Conservation (phyloP, 2,888 invertebrate species). For the Sarcophaga rosellei region DNA sequence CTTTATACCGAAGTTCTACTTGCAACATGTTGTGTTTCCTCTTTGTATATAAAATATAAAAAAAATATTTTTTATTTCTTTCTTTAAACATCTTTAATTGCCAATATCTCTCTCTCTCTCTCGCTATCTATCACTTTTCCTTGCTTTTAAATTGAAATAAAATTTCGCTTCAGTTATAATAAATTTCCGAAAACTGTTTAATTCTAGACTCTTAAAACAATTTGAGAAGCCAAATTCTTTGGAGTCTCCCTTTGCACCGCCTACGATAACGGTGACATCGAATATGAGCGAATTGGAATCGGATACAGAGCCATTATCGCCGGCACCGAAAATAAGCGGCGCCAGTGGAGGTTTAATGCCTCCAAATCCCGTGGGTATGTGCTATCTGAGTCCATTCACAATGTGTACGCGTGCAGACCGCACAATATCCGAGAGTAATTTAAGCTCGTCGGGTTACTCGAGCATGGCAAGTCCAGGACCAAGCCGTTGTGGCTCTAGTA, state of each 20-base stretch:
- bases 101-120: no score
- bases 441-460: slow-evolving; percentile 92
- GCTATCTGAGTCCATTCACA: slow-evolving; percentile 90
- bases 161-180: not conserved
- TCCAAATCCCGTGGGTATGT: slow-evolving; percentile 84
- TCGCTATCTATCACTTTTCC: slow-evolving; percentile 54
- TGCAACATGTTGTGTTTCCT: slow-evolving; percentile 67
- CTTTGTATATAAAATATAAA: slow-evolving; percentile 59
- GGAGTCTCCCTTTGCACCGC: slow-evolving; percentile 85
- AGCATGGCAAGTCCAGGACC: slow-evolving; percentile 93
- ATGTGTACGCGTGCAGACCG: slow-evolving; percentile 88
- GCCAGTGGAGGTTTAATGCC: slow-evolving; percentile 77
- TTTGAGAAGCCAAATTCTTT: slow-evolving; percentile 85
- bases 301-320: slow-evolving; percentile 86
- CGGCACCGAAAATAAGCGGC: slow-evolving; percentile 82
- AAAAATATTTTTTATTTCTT: not conserved
- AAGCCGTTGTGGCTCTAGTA: slow-evolving; percentile 90
- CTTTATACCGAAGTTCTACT: slow-evolving; percentile 15
- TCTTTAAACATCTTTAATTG: not conserved
- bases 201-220: slow-evolving; percentile 83
- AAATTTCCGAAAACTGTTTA: not conserved
- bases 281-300: slow-evolving; percentile 89
- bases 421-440: slow-evolving; percentile 90
- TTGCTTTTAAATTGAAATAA: slow-evolving; percentile 1
- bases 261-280: slow-evolving; percentile 88